Percentiles rank a stretch among this genome's conserved stretches.
phyloP scores from a whole-genome alignment of 2,797 vertebrate species.

The Todus mexicanus region DNA sequence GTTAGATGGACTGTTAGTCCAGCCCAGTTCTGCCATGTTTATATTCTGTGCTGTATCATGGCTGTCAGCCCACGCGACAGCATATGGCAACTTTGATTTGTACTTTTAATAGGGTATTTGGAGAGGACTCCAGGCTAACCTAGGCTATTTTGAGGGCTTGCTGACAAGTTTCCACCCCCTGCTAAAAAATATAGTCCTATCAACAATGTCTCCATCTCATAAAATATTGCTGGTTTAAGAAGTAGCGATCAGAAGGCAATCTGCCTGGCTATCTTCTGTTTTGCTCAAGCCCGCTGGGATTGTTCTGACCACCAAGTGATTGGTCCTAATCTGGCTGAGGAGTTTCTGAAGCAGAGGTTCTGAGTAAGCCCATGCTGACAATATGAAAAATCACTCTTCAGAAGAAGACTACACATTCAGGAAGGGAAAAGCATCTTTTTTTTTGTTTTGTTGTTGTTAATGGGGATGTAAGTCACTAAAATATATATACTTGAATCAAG shows the following conservation, averaged over 20 bases:
- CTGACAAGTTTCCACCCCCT: rapidly evolving
- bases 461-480: not conserved
- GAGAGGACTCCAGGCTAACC: not conserved
- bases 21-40: not conserved
- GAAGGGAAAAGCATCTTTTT: not conserved
- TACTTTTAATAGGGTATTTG: not conserved
- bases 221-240: not conserved
- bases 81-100: not conserved
- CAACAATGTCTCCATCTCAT: not conserved
- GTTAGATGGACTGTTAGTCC: not conserved
- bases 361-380: not conserved
- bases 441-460: too few relatives aligned
- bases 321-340: not conserved
- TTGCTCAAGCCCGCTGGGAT: not conserved
- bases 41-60: not conserved
- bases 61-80: not conserved
- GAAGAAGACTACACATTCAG: not conserved
- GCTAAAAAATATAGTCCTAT: not conserved
- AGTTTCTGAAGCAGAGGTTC: not conserved
- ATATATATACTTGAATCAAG: not conserved
- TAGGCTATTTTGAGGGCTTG: not conserved
- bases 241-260: not conserved
- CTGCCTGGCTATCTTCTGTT: not conserved
- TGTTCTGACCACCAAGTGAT: not conserved
- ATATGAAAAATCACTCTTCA: not conserved